phyloP scores from a whole-genome alignment of 2,113 vertebrate genomes.

The Pyxicephalus adspersus region DNA sequence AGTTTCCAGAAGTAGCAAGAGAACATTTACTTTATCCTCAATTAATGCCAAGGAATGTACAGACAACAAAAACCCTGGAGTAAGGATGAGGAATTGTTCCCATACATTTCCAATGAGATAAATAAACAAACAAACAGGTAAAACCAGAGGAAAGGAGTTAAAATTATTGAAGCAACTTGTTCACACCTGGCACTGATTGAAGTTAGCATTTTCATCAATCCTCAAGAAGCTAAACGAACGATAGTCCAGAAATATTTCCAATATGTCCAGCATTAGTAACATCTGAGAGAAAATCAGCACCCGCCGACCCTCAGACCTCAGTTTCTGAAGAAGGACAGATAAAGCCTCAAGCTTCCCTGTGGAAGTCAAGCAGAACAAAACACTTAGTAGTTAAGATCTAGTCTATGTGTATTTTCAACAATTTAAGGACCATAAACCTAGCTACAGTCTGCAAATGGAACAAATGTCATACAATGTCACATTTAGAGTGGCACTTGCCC shows the following conservation, averaged over 20 bases:
- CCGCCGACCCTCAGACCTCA: conserved; percentile 85
- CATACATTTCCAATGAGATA: background rate
- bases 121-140: background rate
- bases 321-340: conserved; percentile 88
- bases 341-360: conserved; percentile 94
- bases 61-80: conserved; percentile 68
- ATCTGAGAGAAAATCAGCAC: conserved; percentile 90
- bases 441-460: too few relatives aligned
- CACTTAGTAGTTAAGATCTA: background rate
- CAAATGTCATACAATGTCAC: too few relatives aligned
- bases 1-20: conserved; percentile 67
- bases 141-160: background rate
- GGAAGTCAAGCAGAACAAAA: background rate
- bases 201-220: conserved; percentile 89
- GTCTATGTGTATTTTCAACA: background rate
- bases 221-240: conserved; percentile 88
- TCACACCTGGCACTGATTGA: conserved; percentile 85
- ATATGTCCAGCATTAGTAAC: conserved; percentile 84
- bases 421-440: too few relatives aligned
- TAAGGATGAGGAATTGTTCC: conserved; percentile 74
- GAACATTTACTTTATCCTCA: conserved; percentile 74
- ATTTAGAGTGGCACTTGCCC: too few relatives aligned
- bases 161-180: background rate
- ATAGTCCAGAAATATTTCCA: conserved; percentile 83
- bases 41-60: conserved; percentile 73